phyloP scores from a whole-genome alignment of 2,113 vertebrate genomes.

The Mirza zaza region DNA sequence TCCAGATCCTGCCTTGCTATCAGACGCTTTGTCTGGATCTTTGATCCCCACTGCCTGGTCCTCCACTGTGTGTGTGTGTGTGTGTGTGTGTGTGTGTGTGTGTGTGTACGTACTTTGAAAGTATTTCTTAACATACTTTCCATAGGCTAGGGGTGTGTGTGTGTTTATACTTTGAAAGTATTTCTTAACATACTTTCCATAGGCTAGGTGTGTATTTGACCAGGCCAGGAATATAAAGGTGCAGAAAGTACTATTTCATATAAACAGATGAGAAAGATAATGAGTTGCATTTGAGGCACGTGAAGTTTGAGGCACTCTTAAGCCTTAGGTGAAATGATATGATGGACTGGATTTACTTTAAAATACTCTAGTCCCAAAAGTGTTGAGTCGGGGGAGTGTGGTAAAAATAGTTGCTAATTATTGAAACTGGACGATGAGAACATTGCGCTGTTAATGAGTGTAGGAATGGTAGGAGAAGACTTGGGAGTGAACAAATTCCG shows the following conservation, averaged over 20 bases:
- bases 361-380: background rate
- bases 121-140: no score
- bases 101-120: background rate
- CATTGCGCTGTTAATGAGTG: background rate
- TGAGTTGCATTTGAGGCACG: background rate
- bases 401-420: background rate
- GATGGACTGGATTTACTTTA: background rate
- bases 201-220: background rate
- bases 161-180: background rate
- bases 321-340: background rate
- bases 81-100: background rate
- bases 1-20: background rate
- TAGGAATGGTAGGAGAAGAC: background rate
- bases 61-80: no score
- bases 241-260: background rate
- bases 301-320: background rate
- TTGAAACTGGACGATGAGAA: background rate
- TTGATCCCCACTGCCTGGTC: background rate
- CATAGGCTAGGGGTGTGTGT: background rate
- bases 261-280: background rate
- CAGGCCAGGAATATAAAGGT: background rate
- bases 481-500: background rate
- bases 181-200: no score
- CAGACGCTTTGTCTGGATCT: background rate
- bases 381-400: background rate